These are phyloP conservation scores for Macrochelys suwanniensis DNA, from an alignment of 2,797 vertebrate genomes.

Conservation along the genomic window DNA sequence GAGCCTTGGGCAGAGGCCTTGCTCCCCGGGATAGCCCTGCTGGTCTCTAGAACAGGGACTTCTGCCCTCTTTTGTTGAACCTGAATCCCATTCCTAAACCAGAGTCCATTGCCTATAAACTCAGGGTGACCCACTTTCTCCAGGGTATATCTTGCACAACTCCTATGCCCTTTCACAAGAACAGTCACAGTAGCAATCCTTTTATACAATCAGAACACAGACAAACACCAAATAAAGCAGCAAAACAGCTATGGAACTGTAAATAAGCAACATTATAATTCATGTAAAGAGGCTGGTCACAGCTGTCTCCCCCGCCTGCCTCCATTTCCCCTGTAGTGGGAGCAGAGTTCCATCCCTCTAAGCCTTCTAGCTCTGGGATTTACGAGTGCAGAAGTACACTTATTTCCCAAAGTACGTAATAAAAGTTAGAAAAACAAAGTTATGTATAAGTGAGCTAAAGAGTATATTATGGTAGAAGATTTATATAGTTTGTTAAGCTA, in stretches of 20 bases:
- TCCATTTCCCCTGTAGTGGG: not conserved
- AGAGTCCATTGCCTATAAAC: not conserved
- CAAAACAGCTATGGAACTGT: not conserved
- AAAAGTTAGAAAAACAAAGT: too few species aligned
- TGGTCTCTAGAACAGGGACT: not conserved
- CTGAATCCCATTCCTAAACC: not conserved
- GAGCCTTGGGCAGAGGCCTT: too few species aligned
- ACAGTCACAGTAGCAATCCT: not conserved
- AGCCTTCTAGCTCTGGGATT: not conserved
- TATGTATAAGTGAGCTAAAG: too few species aligned
- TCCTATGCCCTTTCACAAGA: not conserved
- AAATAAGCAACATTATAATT: not conserved
- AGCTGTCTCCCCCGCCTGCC: rapidly evolving
- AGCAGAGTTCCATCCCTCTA: not conserved
- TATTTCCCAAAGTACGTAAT: too few species aligned
- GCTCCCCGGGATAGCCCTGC: not conserved
- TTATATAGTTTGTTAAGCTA: not conserved
- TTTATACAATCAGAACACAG: not conserved
- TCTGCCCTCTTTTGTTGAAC: not conserved
- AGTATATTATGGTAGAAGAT: not conserved
- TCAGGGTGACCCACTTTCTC: not conserved
- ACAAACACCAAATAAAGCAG: not conserved
- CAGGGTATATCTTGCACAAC: not conserved
- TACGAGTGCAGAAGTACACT: too few species aligned
- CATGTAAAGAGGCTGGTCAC: rapidly evolving